Evolutionary conservation across 2,888 invertebrate species (phyloP).

Genomic region (Hymenopus coronatus): DNA sequence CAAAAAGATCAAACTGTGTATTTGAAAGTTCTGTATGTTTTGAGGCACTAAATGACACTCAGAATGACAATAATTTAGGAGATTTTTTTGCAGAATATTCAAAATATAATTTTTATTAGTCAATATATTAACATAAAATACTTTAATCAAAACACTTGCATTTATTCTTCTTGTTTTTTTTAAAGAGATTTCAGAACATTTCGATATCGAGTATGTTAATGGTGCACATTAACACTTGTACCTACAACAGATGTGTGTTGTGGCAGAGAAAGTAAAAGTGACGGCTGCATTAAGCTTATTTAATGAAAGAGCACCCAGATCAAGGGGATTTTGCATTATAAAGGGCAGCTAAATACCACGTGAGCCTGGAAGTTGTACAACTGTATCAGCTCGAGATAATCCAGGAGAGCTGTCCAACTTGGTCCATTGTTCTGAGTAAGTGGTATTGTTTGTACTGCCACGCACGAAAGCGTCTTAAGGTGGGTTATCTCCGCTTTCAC

Average conservation of each 20-base stretch:
- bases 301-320: not conserved
- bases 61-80: too few relatives aligned
- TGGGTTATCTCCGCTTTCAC: not conserved
- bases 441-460: not conserved
- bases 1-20: too few relatives aligned
- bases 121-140: too few relatives aligned
- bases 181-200: too few relatives aligned
- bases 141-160: too few relatives aligned
- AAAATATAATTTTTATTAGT: too few relatives aligned
- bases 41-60: too few relatives aligned
- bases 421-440: not conserved
- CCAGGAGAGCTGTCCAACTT: not conserved
- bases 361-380: not conserved
- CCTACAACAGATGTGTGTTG: not conserved
- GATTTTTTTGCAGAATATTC: too few relatives aligned
- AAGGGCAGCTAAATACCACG: not conserved
- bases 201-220: too few relatives aligned
- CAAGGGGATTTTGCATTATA: not conserved
- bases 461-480: not conserved
- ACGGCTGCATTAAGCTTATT: not conserved
- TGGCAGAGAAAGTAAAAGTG: not conserved
- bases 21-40: too few relatives aligned
- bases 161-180: too few relatives aligned
- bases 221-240: too few relatives aligned
- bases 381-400: not conserved